Evolutionary conservation across 2,888 invertebrate genomes (phyloP).

Genomic region (Synanthedon myopaeformis): DNA sequence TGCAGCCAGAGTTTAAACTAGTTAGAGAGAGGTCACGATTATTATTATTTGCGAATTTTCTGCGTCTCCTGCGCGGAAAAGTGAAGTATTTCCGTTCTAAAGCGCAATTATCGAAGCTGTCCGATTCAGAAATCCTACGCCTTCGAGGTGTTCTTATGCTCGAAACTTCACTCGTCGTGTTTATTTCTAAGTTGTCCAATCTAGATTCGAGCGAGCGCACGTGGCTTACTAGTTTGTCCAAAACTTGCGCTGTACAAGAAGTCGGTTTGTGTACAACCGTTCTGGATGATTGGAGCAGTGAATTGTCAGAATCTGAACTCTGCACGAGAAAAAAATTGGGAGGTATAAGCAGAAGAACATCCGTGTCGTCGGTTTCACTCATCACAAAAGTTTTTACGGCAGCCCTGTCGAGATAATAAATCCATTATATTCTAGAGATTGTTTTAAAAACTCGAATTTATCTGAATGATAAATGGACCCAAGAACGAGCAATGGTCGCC

Average conservation of each 20-base stretch:
- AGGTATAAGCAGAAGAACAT: constrained; percentile 82
- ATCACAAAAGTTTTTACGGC: constrained; percentile 31
- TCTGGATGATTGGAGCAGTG: constrained; percentile 50
- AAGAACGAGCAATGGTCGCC: no score
- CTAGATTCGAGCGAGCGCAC: constrained; percentile 73
- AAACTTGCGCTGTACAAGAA: constrained; percentile 59
- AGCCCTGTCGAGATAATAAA: constrained; percentile 12
- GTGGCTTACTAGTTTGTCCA: constrained; percentile 71
- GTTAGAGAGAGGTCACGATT: constrained; percentile 36
- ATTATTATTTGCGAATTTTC: constrained; percentile 26
- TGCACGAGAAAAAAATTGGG: constrained; percentile 79
- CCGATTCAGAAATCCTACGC: constrained; percentile 34
- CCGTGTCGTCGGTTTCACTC: constrained; percentile 81
- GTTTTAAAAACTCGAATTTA: background rate
- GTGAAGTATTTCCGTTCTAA: constrained; percentile 48
- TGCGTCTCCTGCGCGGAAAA: constrained; percentile 49
- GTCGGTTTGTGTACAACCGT: constrained; percentile 56
- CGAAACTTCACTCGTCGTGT: constrained; percentile 31
- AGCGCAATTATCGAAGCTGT: constrained; percentile 39
- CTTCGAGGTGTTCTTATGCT: constrained; percentile 24
- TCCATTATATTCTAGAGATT: constrained; percentile 29
- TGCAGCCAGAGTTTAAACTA: constrained; percentile 34
- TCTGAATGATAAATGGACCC: no score
- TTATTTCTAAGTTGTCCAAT: constrained; percentile 53
- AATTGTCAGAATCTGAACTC: constrained; percentile 69